Evolutionary conservation across 2,113 vertebrate species (phyloP).

Genomic region (Bubalus kerabau): DNA sequence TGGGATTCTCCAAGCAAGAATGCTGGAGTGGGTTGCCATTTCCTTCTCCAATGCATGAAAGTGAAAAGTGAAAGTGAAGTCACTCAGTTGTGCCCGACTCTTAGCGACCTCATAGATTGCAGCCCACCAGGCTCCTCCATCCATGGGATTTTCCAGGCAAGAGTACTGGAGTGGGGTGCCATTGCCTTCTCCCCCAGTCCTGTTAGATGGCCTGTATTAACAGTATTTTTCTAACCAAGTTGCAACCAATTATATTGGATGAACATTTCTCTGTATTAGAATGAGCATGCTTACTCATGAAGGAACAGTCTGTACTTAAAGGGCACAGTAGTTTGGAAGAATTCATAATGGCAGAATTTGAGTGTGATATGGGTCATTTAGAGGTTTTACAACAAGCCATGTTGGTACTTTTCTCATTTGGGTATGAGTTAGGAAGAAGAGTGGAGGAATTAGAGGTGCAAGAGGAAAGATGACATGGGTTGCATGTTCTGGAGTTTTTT

Average conservation of each 20-base stretch:
- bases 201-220: background rate
- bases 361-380: background rate
- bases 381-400: background rate
- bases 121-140: too few species aligned
- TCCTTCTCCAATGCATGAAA: too few species aligned
- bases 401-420: background rate
- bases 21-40: too few species aligned
- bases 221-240: background rate
- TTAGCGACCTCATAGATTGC: too few species aligned
- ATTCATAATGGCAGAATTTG: background rate
- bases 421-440: background rate
- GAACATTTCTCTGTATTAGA: background rate
- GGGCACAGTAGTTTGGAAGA: background rate
- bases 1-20: too few species aligned
- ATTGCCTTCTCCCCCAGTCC: background rate
- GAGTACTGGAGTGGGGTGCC: too few species aligned
- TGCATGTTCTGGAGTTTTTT: background rate
- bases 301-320: background rate
- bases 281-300: background rate
- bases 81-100: too few species aligned
- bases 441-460: background rate
- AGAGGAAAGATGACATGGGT: background rate
- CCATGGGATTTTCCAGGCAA: too few species aligned
- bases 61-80: too few species aligned
- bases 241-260: background rate